These are phyloP conservation scores for Leucoma salicis DNA, from an alignment of 2,888 invertebrate species.

Conservation along the genomic window DNA sequence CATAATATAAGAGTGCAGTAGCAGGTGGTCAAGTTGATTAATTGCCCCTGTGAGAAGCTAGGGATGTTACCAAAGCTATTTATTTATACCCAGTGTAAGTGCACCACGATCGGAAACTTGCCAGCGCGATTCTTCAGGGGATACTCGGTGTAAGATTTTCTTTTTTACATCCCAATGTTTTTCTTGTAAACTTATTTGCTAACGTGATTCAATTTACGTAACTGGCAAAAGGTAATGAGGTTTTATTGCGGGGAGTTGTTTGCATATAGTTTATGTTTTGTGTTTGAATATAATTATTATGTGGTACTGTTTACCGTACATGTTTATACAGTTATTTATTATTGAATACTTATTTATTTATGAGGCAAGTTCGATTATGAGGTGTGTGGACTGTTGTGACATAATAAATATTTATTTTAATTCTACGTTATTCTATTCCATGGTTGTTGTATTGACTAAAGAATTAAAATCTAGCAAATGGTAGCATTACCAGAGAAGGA, in stretches of 20 bases:
- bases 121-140: conserved; percentile 41
- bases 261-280: conserved; percentile 1
- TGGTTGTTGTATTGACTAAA: too few relatives aligned
- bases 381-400: too few relatives aligned
- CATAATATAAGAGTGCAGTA: conserved; percentile 53
- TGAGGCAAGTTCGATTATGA: too few relatives aligned
- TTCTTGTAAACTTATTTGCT: conserved; percentile 30
- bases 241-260: conserved; percentile 5
- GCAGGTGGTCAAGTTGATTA: conserved; percentile 70
- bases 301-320: not conserved
- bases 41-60: conserved; percentile 56
- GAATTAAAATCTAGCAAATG: too few relatives aligned
- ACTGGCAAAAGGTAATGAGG: conserved; percentile 28
- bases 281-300: conserved; percentile 2
- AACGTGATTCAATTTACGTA: conserved; percentile 31
- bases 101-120: conserved; percentile 46
- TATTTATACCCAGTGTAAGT: conserved; percentile 52
- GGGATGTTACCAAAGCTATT: conserved; percentile 54
- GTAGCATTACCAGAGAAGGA: too few relatives aligned
- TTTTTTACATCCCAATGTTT: conserved; percentile 32
- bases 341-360: too few relatives aligned
- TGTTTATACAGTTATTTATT: conserved; percentile 1
- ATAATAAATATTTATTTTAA: too few relatives aligned
- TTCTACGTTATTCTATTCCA: too few relatives aligned
- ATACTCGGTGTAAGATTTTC: conserved; percentile 38